A percentile compares a stretch with the other conserved stretches of the same genome.
These are phyloP conservation scores for Oryzias curvinotus DNA, from an alignment of 2,113 vertebrate genomes.

Conservation along the genomic window DNA sequence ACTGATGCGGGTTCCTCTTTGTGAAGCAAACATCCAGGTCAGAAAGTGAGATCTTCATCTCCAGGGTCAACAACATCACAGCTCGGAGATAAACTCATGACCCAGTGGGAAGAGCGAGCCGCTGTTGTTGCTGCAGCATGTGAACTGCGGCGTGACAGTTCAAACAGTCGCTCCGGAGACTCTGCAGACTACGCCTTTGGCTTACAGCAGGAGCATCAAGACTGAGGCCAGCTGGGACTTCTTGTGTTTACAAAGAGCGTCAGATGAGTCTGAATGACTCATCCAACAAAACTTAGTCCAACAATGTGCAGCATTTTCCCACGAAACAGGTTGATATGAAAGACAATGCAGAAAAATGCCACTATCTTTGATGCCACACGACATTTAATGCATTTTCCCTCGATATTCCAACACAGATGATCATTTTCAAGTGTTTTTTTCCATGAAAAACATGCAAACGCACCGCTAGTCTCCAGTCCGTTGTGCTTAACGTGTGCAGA, in stretches of 20 bases:
- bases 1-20: neutral
- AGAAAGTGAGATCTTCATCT: constrained; percentile 11
- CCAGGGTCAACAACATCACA: constrained; percentile 56
- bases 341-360: neutral
- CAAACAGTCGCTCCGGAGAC: constrained; percentile 49
- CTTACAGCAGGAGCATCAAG: constrained; percentile 45
- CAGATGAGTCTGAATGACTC: constrained; percentile 29
- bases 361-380: too few relatives aligned
- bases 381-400: too few relatives aligned
- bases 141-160: constrained; percentile 49
- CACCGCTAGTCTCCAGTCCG: constrained; percentile 49
- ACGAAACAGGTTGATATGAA: neutral
- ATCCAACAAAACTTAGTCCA: constrained; percentile 15
- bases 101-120: neutral
- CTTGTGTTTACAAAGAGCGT: constrained; percentile 54
- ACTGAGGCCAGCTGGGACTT: constrained; percentile 35
- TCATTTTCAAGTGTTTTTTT: too few relatives aligned
- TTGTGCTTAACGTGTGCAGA: constrained; percentile 27
- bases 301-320: neutral
- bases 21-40: constrained; percentile 41
- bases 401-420: too few relatives aligned
- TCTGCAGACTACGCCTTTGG: constrained; percentile 58
- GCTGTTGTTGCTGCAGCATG: constrained; percentile 18
- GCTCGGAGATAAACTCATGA: constrained; percentile 30
- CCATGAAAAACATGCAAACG: neutral